Conservation (phyloP, 1,140 invertebrate species). For the Heliconius nattereri region DNA sequence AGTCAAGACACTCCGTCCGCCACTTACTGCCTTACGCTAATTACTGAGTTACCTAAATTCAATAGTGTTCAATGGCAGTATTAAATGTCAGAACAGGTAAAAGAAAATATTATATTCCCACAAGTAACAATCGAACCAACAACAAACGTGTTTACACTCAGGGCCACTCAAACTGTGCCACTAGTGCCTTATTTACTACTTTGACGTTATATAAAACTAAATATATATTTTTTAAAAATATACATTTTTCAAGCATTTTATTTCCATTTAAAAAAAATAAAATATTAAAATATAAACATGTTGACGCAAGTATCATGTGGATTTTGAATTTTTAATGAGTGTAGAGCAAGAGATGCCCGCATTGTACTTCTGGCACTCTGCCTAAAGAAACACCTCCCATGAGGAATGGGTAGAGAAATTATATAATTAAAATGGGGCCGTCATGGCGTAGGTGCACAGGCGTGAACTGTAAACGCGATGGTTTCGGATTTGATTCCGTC, state of each 20-base stretch:
- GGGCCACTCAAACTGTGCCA: too few species aligned
- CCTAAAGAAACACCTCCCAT: slow-evolving; percentile 10
- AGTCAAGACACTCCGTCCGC: too few species aligned
- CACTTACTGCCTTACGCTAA: too few species aligned
- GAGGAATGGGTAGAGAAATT: background rate
- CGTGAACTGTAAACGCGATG: background rate
- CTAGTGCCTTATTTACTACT: too few species aligned
- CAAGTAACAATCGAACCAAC: too few species aligned
- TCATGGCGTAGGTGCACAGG: too few species aligned
- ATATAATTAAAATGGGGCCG: background rate
- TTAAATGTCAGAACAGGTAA: too few species aligned
- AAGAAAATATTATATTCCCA: too few species aligned
- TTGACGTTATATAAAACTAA: background rate
- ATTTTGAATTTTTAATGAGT: slow-evolving; percentile 13
- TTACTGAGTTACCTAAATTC: too few species aligned
- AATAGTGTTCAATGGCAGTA: too few species aligned
- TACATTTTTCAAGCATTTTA: background rate
- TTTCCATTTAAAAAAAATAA: slow-evolving; percentile 20
- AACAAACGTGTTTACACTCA: too few species aligned
- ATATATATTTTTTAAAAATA: too few species aligned
- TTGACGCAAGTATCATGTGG: background rate
- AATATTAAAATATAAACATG: slow-evolving; percentile 25
- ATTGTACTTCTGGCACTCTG: slow-evolving; percentile 1
- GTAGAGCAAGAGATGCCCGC: slow-evolving; percentile 1
- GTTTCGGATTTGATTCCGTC: background rate